Evolutionary conservation across 1,140 invertebrate genomes (phyloP), one percentile per base, ranked within the genome.

Genomic region (Drosophila triauraria): DNA sequence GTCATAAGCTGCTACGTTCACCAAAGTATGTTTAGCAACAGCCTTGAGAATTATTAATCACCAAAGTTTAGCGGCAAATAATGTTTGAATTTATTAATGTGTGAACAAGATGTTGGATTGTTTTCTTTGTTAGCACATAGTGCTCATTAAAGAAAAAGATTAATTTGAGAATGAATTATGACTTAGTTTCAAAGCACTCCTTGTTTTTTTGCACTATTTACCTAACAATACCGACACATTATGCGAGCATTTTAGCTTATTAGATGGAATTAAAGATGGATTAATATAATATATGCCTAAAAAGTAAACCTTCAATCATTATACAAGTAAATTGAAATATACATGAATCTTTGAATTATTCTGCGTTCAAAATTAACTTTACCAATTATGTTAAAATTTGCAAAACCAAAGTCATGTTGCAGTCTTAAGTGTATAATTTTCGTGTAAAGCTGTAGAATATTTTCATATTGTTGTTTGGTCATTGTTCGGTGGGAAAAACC

Each of bases 31-130:
- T 51, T 51, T n/a, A 51, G 20, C 46, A 35, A 32, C 10, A 27
- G 38, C 51, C 61, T 59, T 64, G 13, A 43, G 38, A 44, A 9
- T 64, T 43, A 43, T 64, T 43, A 17, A 64, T 58, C 53, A 59
- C 13, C 35, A 13, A 40, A 40, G 50, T 17, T 38, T 27, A 40
- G 38, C 35, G 4, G 32, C 48, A 62, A 40, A 40, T 57, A 23
- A 60, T 48, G 27, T 15, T 27, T 57, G 32, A 57, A 8, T 56
- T 27, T 56, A 38, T 56, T 62, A 56, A 63, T 42, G 23, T 57
- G 60, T 30, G 32, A 54, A 57, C 42, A 62, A 54, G 12, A 53
- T 61, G 23, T n/a, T 20, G 12, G 4, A 30, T 13, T 57, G 25
- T 62, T 56, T 62, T 53, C 15, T 9, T 25, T 3, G 10, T 9